Conservation (phyloP, 2,797 vertebrate genomes). For the Benthosema pterotum region DNA sequence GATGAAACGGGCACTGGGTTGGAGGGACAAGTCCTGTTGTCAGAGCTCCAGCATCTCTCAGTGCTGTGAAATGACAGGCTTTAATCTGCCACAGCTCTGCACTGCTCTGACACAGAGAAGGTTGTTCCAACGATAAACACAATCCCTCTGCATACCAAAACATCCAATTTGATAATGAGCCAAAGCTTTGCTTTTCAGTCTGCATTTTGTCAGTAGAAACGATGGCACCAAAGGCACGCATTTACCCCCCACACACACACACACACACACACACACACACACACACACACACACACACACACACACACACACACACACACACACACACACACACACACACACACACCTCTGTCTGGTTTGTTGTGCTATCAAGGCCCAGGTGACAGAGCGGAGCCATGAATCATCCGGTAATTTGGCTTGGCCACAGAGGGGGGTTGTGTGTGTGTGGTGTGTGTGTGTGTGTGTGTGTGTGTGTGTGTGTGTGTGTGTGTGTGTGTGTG, state of each 20-base stretch:
- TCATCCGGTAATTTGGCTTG: slow-evolving; percentile 2
- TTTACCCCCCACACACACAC: slow-evolving; percentile 1
- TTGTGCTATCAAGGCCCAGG: background rate
- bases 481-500: too few relatives aligned
- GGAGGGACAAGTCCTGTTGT: too few relatives aligned
- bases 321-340: background rate
- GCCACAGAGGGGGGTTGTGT: background rate
- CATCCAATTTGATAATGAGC: slow-evolving; percentile 39
- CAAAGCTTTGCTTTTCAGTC: background rate
- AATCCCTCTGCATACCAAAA: background rate
- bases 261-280: background rate
- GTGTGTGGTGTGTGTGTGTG: too few relatives aligned
- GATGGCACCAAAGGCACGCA: background rate
- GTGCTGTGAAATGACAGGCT: too few relatives aligned
- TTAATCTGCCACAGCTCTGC: too few relatives aligned
- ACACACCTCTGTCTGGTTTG: slow-evolving; percentile 7
- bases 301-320: background rate
- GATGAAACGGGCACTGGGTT: too few relatives aligned
- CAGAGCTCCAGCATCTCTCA: too few relatives aligned
- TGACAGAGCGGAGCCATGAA: background rate
- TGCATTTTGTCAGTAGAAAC: background rate
- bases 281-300: slow-evolving; percentile 1
- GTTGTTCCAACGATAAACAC: background rate
- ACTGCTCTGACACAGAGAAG: too few relatives aligned
- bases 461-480: too few relatives aligned